Evolutionary conservation across 2,113 vertebrate genomes (phyloP).

Genomic region (Triplophysa rosa): DNA sequence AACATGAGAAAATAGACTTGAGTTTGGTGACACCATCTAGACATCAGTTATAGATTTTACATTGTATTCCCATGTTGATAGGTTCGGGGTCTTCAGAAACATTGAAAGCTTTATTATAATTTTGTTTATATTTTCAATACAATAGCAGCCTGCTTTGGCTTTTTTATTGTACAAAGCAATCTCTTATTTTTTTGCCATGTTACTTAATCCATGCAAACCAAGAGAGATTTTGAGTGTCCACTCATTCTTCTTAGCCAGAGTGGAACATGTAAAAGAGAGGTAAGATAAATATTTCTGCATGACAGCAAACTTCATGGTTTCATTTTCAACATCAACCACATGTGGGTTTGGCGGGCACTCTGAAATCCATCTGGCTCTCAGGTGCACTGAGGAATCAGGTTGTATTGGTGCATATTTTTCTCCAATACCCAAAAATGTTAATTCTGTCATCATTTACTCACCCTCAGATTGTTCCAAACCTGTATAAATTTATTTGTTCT

Average conservation of each 20-base stretch:
- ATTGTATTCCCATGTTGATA: too few relatives aligned
- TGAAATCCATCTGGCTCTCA: conserved; percentile 60
- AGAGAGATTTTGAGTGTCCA: background rate
- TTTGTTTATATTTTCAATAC: too few relatives aligned
- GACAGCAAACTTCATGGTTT: conserved; percentile 28
- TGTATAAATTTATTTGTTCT: too few relatives aligned
- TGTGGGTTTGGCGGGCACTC: conserved; percentile 24
- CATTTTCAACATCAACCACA: conserved; percentile 37
- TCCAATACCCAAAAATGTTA: background rate
- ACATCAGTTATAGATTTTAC: too few relatives aligned
- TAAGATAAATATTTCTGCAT: conserved; percentile 1
- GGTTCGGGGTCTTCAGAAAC: too few relatives aligned
- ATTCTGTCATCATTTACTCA: too few relatives aligned
- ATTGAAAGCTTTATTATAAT: too few relatives aligned
- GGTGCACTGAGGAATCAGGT: background rate
- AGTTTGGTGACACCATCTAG: background rate
- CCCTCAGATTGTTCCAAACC: too few relatives aligned
- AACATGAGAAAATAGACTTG: background rate
- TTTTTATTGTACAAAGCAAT: too few relatives aligned
- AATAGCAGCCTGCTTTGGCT: too few relatives aligned
- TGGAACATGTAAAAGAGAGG: conserved; percentile 4
- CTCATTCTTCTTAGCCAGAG: background rate
- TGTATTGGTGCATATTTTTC: background rate
- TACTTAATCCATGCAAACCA: background rate
- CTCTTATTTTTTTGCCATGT: background rate